Evolutionary conservation across 2,113 vertebrate genomes (phyloP).

Genomic region (Micronycteris hirsuta): DNA sequence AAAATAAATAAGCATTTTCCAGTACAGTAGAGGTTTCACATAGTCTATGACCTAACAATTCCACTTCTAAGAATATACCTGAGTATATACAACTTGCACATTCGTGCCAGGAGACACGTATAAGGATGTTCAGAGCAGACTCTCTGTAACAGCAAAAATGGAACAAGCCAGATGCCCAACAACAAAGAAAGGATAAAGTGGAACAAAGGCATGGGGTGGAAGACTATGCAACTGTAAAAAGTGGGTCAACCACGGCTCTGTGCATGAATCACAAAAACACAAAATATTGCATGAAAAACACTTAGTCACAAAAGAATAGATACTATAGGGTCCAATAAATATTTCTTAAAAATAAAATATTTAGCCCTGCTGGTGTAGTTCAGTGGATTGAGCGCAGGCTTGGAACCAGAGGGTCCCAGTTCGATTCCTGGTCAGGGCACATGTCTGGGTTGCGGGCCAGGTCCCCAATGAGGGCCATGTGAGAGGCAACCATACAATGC

Average conservation of each 20-base stretch:
- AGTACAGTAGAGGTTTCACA: neutral
- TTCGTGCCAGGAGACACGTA: neutral
- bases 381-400: no score
- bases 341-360: neutral
- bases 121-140: neutral
- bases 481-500: no score
- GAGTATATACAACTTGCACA: neutral
- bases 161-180: neutral
- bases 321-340: neutral
- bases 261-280: neutral
- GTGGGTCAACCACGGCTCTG: neutral
- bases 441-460: no score
- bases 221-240: neutral
- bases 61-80: neutral
- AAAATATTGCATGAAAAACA: neutral
- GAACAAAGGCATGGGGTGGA: neutral
- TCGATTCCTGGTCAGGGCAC: no score
- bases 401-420: no score
- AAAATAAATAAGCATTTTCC: neutral
- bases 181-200: neutral
- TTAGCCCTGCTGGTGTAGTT: no score
- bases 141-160: neutral
- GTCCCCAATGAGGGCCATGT: no score
- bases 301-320: neutral
- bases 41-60: neutral